These are phyloP conservation scores for Thereuonema tuberculata DNA, from an alignment of 1,140 invertebrate species.

Conservation along the genomic window DNA sequence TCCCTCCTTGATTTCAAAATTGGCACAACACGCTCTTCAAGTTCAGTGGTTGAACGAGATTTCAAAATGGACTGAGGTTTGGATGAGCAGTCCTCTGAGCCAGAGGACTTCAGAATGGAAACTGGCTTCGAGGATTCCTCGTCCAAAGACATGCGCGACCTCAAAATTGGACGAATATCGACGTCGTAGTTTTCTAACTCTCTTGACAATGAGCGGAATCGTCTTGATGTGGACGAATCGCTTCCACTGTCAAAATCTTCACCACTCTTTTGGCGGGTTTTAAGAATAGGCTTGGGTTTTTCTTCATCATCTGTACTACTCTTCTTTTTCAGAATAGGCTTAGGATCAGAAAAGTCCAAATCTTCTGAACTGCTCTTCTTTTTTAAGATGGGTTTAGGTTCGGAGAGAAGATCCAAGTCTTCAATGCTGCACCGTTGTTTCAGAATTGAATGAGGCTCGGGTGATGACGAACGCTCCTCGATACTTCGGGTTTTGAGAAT, in stretches of 20 bases:
- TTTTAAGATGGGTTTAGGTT: slow-evolving; percentile 61
- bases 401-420: slow-evolving; percentile 35
- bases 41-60: neutral
- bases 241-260: neutral
- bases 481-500: slow-evolving; percentile 53
- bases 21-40: neutral
- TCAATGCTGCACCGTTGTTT: slow-evolving; percentile 50
- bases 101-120: slow-evolving; percentile 9
- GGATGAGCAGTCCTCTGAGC: neutral
- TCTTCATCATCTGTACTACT: slow-evolving; percentile 56
- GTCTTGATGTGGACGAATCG: neutral
- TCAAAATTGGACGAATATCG: slow-evolving; percentile 20
- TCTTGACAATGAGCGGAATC: neutral
- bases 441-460: slow-evolving; percentile 53
- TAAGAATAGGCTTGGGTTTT: slow-evolving; percentile 61
- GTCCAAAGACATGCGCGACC: slow-evolving; percentile 16
- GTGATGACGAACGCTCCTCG: slow-evolving; percentile 37
- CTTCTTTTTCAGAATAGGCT: slow-evolving; percentile 71
- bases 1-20: too few relatives aligned
- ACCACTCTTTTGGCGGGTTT: slow-evolving; percentile 43
- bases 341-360: slow-evolving; percentile 37
- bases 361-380: slow-evolving; percentile 69
- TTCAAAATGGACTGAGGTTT: neutral
- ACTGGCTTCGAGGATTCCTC: slow-evolving; percentile 14
- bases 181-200: neutral